These are phyloP conservation scores for Gallinago media DNA, from an alignment of 2,113 vertebrate species.

Conservation along the genomic window DNA sequence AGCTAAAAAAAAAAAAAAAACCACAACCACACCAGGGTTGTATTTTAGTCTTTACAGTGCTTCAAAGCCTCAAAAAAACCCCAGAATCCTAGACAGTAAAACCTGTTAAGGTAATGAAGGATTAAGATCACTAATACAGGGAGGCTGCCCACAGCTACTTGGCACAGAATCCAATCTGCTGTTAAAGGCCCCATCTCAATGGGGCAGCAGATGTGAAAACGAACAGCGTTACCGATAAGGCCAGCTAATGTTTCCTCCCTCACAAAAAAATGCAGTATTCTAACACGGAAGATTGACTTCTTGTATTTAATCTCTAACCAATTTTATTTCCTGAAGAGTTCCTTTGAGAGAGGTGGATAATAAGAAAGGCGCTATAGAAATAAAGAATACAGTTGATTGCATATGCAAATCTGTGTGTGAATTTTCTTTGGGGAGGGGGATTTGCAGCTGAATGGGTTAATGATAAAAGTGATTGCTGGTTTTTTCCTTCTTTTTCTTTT, in stretches of 20 bases:
- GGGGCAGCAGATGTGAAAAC: neutral
- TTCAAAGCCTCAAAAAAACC: neutral
- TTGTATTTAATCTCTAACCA: constrained; percentile 17
- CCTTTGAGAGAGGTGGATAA: constrained; percentile 53
- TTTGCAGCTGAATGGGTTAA: constrained; percentile 73
- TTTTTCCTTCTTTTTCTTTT: neutral
- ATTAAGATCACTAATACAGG: neutral
- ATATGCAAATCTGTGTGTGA: constrained; percentile 57
- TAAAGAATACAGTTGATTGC: constrained; percentile 64
- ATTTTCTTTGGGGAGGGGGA: constrained; percentile 55
- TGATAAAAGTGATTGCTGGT: constrained; percentile 18
- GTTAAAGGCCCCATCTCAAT: neutral
- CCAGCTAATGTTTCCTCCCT: neutral
- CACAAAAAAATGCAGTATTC: neutral
- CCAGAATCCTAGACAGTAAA: neutral
- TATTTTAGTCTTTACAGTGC: neutral
- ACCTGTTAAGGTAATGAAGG: neutral
- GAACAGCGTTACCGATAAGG: neutral
- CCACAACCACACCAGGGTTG: rapidly evolving
- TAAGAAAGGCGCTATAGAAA: constrained; percentile 43
- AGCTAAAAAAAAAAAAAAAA: neutral
- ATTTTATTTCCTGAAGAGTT: constrained; percentile 43
- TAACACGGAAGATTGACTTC: constrained; percentile 1
- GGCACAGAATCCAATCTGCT: neutral
- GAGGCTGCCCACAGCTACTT: constrained; percentile 2